These are phyloP conservation scores for Zaprionus ghesquierei DNA, from an alignment of 1,140 invertebrate species.

Conservation along the genomic window DNA sequence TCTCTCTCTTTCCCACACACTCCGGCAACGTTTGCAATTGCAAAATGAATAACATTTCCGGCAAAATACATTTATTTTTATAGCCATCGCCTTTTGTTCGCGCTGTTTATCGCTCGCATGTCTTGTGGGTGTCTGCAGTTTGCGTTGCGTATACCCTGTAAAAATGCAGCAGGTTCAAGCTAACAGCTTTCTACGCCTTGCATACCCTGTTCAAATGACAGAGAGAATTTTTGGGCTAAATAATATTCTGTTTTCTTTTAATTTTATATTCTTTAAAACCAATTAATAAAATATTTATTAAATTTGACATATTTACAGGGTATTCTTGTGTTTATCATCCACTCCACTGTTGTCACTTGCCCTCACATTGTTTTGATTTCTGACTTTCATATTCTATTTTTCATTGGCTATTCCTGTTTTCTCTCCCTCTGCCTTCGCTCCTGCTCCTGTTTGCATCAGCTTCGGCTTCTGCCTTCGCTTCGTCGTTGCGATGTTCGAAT, in stretches of 20 bases:
- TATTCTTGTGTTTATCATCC: background rate
- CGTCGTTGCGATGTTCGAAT: background rate
- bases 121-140: background rate
- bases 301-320: background rate
- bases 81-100: slow-evolving; percentile 3
- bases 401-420: background rate
- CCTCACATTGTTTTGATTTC: background rate
- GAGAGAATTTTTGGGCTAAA: background rate
- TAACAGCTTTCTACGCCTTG: background rate
- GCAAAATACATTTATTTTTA: slow-evolving; percentile 21
- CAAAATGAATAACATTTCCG: slow-evolving; percentile 28
- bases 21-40: background rate
- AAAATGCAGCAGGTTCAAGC: background rate
- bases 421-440: background rate
- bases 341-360: background rate
- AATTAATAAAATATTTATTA: background rate
- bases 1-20: background rate
- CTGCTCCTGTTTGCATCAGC: too few species aligned
- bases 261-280: background rate
- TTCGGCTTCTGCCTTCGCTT: background rate
- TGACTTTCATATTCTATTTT: background rate
- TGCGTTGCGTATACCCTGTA: background rate
- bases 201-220: background rate
- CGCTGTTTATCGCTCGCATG: slow-evolving; percentile 7
- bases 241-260: background rate